These are phyloP conservation scores for Drosophila triauraria DNA, from an alignment of 1,140 invertebrate species.

Conservation along the genomic window DNA sequence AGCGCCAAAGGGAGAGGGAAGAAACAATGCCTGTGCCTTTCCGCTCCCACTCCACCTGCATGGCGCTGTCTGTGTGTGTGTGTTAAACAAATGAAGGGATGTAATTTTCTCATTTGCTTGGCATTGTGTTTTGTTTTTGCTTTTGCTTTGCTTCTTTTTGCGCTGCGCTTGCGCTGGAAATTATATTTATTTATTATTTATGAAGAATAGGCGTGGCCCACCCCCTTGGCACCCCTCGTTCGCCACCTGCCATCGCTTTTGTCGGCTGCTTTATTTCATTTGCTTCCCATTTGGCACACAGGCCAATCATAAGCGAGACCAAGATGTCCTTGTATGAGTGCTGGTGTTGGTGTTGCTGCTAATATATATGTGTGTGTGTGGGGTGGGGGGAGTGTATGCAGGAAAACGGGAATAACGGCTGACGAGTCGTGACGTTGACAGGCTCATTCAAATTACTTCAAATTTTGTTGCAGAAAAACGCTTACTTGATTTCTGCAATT, in stretches of 20 bases:
- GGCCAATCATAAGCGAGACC: conserved; percentile 83
- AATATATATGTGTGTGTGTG: conserved; percentile 15
- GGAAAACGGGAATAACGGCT: conserved; percentile 30
- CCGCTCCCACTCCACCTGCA: background rate
- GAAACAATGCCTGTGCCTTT: conserved; percentile 52
- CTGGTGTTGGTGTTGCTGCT: conserved; percentile 17
- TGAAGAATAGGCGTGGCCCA: conserved; percentile 76
- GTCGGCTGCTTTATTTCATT: conserved; percentile 73
- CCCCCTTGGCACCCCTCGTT: conserved; percentile 9
- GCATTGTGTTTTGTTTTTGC: conserved; percentile 74
- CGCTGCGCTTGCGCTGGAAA: conserved; percentile 78
- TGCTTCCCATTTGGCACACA: conserved; percentile 72
- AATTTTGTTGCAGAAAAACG: conserved; percentile 55
- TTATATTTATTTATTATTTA: conserved; percentile 83
- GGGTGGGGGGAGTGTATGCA: conserved; percentile 21
- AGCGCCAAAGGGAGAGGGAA: conserved; percentile 3
- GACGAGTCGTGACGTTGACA: conserved; percentile 55
- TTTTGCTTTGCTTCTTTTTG: conserved; percentile 52
- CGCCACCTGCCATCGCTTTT: conserved; percentile 47
- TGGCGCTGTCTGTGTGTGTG: conserved; percentile 37
- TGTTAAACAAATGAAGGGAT: conserved; percentile 85
- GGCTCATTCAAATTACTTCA: conserved; percentile 77
- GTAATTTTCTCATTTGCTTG: conserved; percentile 85
- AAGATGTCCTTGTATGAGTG: conserved; percentile 50
- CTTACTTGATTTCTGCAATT: conserved; percentile 22